These are phyloP conservation scores for Choristoneura rosaceana DNA, from an alignment of 2,888 invertebrate species.

Conservation along the genomic window DNA sequence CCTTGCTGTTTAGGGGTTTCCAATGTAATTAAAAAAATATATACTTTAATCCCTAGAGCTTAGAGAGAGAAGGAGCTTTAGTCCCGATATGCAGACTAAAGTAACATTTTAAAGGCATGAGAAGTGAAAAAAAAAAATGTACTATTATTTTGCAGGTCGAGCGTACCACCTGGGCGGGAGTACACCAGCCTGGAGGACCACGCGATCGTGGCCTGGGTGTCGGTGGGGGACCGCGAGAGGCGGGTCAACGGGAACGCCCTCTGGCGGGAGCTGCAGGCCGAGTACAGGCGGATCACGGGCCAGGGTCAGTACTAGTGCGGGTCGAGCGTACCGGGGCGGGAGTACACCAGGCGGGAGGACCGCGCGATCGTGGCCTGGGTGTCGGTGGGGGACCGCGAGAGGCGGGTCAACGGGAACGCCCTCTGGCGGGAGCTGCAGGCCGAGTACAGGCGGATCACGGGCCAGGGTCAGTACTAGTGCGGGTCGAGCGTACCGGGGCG, in stretches of 20 bases:
- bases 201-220: conserved; percentile 69
- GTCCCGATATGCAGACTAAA: background rate
- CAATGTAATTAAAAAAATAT: no score
- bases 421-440: conserved; percentile 68
- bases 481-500: conserved; percentile 40
- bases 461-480: conserved; percentile 57
- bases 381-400: conserved; percentile 54
- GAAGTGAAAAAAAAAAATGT: no score
- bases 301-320: conserved; percentile 52
- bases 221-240: conserved; percentile 54
- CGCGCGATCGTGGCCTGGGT: conserved; percentile 71
- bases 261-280: conserved; percentile 64
- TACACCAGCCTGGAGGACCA: conserved; percentile 71
- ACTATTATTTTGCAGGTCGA: background rate
- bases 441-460: conserved; percentile 52
- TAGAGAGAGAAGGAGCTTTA: no score
- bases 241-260: conserved; percentile 73
- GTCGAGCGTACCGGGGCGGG: conserved; percentile 44
- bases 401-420: conserved; percentile 70
- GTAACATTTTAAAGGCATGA: background rate
- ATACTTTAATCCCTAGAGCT: no score
- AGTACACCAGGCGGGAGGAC: conserved; percentile 70
- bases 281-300: conserved; percentile 56
- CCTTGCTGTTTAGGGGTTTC: no score
- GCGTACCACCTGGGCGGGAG: conserved; percentile 48